Conservation (phyloP, 2,113 vertebrate species). For the Deroptyus accipitrinus region DNA sequence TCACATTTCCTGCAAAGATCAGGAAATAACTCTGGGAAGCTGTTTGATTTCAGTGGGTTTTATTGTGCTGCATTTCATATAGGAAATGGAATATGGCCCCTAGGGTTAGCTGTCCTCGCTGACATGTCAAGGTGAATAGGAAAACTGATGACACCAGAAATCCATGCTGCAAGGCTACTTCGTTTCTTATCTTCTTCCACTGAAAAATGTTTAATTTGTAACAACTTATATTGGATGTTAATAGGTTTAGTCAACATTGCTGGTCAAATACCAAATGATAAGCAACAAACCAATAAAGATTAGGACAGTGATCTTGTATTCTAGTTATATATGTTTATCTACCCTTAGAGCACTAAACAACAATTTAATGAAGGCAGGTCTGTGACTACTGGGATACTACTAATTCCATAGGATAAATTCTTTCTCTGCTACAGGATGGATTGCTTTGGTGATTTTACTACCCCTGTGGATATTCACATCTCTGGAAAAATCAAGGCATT, state of each 20-base stretch:
- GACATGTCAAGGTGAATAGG: not conserved
- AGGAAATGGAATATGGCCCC: not conserved
- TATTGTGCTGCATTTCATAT: not conserved
- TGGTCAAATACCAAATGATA: not conserved
- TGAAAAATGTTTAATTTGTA: not conserved
- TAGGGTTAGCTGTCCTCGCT: not conserved
- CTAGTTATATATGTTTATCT: not conserved
- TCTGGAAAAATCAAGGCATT: not conserved
- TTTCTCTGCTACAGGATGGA: not conserved
- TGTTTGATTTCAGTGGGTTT: not conserved
- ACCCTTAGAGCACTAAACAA: not conserved
- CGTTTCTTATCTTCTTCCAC: not conserved
- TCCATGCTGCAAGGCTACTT: not conserved
- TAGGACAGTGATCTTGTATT: not conserved
- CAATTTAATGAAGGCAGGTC: not conserved
- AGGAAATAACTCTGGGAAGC: not conserved
- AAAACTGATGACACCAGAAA: not conserved
- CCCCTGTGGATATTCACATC: not conserved
- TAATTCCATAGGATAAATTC: not conserved
- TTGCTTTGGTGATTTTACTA: not conserved
- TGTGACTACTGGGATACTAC: not conserved
- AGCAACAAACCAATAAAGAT: not conserved
- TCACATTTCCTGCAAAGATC: not conserved
- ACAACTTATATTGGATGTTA: not conserved
- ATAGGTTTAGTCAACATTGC: not conserved